Conservation (phyloP, 2,888 invertebrate species). For the Brachyopa scutellaris region DNA sequence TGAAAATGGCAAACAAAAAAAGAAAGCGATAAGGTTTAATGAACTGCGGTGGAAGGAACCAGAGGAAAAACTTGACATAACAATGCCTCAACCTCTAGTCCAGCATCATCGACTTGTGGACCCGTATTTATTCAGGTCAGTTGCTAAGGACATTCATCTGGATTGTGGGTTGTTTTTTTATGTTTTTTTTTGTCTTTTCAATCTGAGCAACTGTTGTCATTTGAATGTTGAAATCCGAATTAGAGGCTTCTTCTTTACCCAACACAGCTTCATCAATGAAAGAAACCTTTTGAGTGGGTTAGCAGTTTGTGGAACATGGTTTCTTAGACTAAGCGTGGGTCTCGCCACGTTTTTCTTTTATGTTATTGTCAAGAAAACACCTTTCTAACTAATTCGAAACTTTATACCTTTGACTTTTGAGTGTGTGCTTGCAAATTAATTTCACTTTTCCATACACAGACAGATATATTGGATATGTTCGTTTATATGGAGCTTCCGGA, state of each 20-base stretch:
- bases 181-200: background rate
- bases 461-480: no score
- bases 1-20: slow-evolving; percentile 20
- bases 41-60: slow-evolving; percentile 23
- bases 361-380: no score
- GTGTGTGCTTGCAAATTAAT: slow-evolving; percentile 11
- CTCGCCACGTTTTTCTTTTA: background rate
- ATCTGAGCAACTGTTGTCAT: slow-evolving; percentile 17
- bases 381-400: no score
- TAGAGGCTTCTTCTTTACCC: slow-evolving; percentile 33
- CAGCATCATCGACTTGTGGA: background rate
- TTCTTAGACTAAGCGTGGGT: background rate
- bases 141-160: slow-evolving; percentile 62
- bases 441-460: no score
- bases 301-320: background rate
- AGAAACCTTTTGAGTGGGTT: slow-evolving; percentile 9
- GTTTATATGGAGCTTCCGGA: slow-evolving; percentile 35
- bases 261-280: slow-evolving; percentile 14
- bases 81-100: slow-evolving; percentile 17
- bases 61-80: slow-evolving; percentile 11
- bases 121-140: slow-evolving; percentile 33
- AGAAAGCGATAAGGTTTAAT: slow-evolving; percentile 34
- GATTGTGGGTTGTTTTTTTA: background rate
- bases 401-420: background rate
- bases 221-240: slow-evolving; percentile 22